Base-by-base conservation (phyloP, 2,888 invertebrate species). In the Microdon myrmicae region DNA sequence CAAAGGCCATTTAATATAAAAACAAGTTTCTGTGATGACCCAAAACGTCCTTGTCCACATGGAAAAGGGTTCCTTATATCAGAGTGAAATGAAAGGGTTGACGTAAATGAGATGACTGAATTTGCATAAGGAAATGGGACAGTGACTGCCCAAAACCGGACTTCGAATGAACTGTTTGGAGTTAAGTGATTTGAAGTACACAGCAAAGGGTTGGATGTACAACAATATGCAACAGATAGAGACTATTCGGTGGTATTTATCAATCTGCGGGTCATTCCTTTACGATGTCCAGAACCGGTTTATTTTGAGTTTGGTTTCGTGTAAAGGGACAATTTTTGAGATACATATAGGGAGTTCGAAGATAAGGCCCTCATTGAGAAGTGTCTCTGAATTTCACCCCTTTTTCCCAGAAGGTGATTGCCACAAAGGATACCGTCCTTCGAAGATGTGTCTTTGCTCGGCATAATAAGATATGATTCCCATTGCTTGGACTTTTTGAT, bases 221-320 rank as follows among this genome's bases (percentile, higher is more conserved):
- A 44, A 38, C 29, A 25, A 12, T 13, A 14, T 14, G 8, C 9
- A 20, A 14, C 12, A 6, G 13, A 35, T 32, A 16, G 28, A 20
- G 28, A 31, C 25, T 38, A 22, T 48, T 22, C 10, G 31, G 5
- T 31, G 9, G 14, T 20, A 31, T 31, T 22, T 37, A 14, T 47
- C 14, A 37, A 34, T 2, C 35, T 13, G n/a, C 25, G 29, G 61
- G 56, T 64, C 56, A 64, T 53, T 41, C 49, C 16, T 58, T 51
- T 37, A 28, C 45, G 23, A 67, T 59, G 51, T 69, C 68, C 69
- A 70, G 61, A 69, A 70, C 70, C 69, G 69, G 70, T 70, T 70
- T 68, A 19, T 35, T 9, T 26, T 31, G 14, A 32, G 10, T 39
- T 23, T 23, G n/a, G 10, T 25, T 43, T 20, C 20, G 16, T 38